Conservation (phyloP, 2,113 vertebrate genomes). For the Anseranas semipalmata region DNA sequence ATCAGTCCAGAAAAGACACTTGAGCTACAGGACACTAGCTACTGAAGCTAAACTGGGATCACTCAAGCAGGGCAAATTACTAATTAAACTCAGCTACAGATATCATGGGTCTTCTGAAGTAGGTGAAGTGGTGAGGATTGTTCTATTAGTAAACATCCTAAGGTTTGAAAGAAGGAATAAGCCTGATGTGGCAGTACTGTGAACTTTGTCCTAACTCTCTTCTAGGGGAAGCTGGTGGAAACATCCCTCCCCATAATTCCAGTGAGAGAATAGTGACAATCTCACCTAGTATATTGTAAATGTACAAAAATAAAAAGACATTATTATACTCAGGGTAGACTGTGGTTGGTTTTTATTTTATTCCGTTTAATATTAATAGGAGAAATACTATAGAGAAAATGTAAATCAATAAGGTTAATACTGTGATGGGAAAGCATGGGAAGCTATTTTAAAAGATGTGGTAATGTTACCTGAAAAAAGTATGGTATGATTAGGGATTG, state of each 20-base stretch:
- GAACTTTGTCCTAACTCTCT: background rate
- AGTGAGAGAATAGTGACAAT: background rate
- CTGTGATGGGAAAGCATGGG: background rate
- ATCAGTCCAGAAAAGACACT: background rate
- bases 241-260: background rate
- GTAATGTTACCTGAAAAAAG: background rate
- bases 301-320: background rate
- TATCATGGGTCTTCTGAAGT: background rate
- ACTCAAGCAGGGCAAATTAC: background rate
- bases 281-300: background rate
- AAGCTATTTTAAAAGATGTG: background rate
- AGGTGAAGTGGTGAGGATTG: background rate
- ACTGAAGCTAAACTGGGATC: background rate
- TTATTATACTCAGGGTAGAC: background rate
- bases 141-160: background rate
- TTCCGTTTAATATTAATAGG: background rate
- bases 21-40: fast-evolving
- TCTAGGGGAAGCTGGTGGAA: background rate
- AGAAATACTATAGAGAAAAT: background rate
- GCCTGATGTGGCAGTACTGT: background rate
- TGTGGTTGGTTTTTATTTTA: background rate
- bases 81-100: background rate
- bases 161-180: background rate
- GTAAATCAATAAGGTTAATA: background rate
- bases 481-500: background rate